Conservation (phyloP, 2,888 invertebrate genomes). For the Arctia plantaginis region DNA sequence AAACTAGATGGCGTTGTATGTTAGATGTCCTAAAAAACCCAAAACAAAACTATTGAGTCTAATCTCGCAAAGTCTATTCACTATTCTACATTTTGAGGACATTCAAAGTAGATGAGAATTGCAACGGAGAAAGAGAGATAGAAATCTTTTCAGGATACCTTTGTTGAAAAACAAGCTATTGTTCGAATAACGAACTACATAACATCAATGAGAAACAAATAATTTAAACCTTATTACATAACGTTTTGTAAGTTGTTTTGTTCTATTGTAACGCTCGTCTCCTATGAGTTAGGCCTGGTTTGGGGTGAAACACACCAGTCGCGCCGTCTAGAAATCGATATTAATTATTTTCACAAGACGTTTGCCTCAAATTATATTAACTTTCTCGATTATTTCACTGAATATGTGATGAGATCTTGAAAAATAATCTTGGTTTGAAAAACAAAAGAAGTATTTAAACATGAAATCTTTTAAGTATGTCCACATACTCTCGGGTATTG, state of each 20-base stretch:
- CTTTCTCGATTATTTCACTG: slow-evolving; percentile 43
- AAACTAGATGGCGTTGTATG: too few relatives aligned
- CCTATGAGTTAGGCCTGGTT: slow-evolving; percentile 32
- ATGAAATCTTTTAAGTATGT: not conserved
- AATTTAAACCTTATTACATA: too few relatives aligned
- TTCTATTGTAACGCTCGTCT: not conserved
- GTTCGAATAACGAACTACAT: too few relatives aligned
- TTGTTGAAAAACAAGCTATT: too few relatives aligned
- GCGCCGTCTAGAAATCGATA: slow-evolving; percentile 64
- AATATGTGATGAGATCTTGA: slow-evolving; percentile 19
- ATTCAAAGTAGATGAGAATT: too few relatives aligned
- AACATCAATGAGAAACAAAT: too few relatives aligned
- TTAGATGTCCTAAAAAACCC: too few relatives aligned
- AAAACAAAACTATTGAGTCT: too few relatives aligned
- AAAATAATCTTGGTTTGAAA: not conserved
- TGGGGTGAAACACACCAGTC: slow-evolving; percentile 57
- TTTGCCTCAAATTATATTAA: slow-evolving; percentile 52
- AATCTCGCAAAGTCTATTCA: too few relatives aligned
- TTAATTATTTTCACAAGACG: slow-evolving; percentile 60
- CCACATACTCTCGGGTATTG: not conserved
- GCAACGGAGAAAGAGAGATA: too few relatives aligned
- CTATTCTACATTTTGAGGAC: too few relatives aligned
- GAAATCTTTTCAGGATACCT: too few relatives aligned
- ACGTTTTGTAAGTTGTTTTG: not conserved
- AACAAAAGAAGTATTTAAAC: not conserved